phyloP scores from a whole-genome alignment of 2,888 invertebrate genomes.

The Amphiduros pacificus region DNA sequence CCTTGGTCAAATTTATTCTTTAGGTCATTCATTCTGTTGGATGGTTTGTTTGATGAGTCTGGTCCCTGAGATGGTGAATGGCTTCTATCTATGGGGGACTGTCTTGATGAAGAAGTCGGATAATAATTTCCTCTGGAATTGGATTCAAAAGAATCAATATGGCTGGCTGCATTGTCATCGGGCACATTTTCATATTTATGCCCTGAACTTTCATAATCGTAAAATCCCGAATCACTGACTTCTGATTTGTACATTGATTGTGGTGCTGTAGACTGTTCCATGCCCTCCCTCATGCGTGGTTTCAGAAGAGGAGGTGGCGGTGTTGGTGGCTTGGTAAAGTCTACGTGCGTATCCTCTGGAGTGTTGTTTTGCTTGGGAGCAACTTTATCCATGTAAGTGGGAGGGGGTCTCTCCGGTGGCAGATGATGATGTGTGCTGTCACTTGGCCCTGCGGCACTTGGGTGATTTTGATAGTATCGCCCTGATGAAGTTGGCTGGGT shows the following conservation, averaged over 20 bases:
- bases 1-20: too few relatives aligned
- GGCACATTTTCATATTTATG: conserved; percentile 1
- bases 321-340: neutral
- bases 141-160: too few relatives aligned
- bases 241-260: too few relatives aligned
- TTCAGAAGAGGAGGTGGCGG: conserved; percentile 9
- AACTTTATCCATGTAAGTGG: conserved; percentile 3
- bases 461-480: neutral
- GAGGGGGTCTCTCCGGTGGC: conserved; percentile 7
- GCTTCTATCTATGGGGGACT: neutral
- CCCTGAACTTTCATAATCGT: neutral
- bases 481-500: neutral
- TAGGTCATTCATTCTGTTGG: too few relatives aligned
- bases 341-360: neutral
- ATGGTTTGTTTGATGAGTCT: too few relatives aligned
- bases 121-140: neutral
- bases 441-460: neutral
- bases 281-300: conserved; percentile 3
- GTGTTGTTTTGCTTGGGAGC: neutral
- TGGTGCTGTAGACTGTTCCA: neutral
- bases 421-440: neutral
- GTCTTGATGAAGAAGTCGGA: neutral
- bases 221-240: too few relatives aligned
- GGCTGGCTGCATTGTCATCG: too few relatives aligned
- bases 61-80: conserved; percentile 7